Percentiles rank a stretch among this genome's conserved stretches.
These are phyloP conservation scores for Fundulus diaphanus DNA, from an alignment of 2,797 vertebrate genomes.

Conservation along the genomic window DNA sequence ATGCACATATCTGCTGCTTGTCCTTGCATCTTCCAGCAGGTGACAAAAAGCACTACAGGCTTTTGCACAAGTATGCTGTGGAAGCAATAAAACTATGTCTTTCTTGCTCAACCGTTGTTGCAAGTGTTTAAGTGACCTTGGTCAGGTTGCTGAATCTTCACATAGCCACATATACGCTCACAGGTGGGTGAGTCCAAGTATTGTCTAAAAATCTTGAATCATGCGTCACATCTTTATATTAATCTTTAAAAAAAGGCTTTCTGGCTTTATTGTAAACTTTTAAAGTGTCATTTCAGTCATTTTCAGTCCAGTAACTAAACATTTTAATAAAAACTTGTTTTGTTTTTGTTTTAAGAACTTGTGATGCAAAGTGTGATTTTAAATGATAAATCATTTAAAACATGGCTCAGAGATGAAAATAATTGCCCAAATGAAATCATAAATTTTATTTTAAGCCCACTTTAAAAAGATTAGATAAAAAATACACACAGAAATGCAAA, in stretches of 20 bases:
- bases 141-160: not conserved
- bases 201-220: not conserved
- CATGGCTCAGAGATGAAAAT: too few species aligned
- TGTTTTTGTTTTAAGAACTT: too few species aligned
- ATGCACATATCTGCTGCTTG: not conserved
- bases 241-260: not conserved
- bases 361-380: too few species aligned
- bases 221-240: not conserved
- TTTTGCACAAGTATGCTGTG: not conserved
- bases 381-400: too few species aligned
- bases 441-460: not conserved
- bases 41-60: not conserved
- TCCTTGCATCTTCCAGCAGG: not conserved
- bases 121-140: not conserved
- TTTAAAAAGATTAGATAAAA: not conserved
- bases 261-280: not conserved
- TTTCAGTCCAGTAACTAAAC: too few species aligned
- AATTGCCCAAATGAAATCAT: not conserved
- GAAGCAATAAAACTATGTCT: not conserved
- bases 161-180: not conserved
- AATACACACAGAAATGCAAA: not conserved
- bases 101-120: not conserved
- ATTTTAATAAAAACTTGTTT: too few species aligned
- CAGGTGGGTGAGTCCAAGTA: not conserved
- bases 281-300: too few species aligned